Evolutionary conservation across 37 sponge, comb jelly and placozoan genomes (phyloP).

Genomic region (Eunapius fragilis): DNA sequence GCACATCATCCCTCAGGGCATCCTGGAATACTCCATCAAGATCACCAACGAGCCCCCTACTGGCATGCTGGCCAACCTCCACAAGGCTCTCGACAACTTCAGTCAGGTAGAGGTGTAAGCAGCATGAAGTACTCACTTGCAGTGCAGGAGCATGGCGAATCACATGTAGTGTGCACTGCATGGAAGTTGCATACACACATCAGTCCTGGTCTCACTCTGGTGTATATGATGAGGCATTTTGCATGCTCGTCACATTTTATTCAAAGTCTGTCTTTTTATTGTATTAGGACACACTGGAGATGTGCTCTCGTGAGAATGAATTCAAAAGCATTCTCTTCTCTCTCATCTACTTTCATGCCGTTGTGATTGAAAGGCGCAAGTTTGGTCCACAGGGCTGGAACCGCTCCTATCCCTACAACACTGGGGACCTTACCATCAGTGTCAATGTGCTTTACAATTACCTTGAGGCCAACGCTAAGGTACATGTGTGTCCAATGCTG

Average conservation of each 20-base stretch:
- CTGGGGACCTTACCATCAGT: constrained; percentile 98
- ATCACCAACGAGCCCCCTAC: constrained; percentile 99
- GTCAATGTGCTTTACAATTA: constrained; percentile 98
- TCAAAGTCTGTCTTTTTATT: neutral
- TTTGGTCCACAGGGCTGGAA: constrained; percentile 99
- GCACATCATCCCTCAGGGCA: constrained; percentile 98
- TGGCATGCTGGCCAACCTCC: constrained; percentile 97
- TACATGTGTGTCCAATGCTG: neutral
- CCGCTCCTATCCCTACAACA: constrained; percentile 96
- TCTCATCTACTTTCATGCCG: constrained; percentile 98
- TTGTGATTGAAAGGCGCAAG: constrained; percentile 94
- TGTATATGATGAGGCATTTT: neutral
- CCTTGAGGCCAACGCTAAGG: constrained; percentile 97
- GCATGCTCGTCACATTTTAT: neutral
- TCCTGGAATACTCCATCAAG: constrained; percentile 95
- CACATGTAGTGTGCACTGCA: too few relatives aligned
- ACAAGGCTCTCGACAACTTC: constrained; percentile 98
- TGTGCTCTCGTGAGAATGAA: constrained; percentile 96
- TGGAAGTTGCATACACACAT: too few relatives aligned
- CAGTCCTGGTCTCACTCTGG: neutral
- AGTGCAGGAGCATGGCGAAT: too few relatives aligned
- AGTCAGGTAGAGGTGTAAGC: constrained; percentile 55
- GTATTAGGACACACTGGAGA: constrained; percentile 92
- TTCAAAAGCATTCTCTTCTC: constrained; percentile 95
- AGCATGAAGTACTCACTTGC: too few relatives aligned